These are phyloP conservation scores for Caenorhabditis afra DNA, from an alignment of 2,888 invertebrate genomes.

Conservation along the genomic window DNA sequence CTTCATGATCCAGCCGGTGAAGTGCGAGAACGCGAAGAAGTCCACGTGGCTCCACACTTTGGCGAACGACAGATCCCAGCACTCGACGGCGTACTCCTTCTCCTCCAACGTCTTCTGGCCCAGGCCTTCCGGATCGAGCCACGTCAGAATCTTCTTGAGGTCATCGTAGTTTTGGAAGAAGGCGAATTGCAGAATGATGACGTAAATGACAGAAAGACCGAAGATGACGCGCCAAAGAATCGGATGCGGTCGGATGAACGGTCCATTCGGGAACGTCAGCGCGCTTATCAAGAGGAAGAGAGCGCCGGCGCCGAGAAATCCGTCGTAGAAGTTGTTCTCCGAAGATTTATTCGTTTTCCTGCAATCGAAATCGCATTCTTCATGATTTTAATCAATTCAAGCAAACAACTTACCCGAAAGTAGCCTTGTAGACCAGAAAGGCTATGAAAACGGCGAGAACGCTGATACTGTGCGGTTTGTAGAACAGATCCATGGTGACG, in stretches of 20 bases:
- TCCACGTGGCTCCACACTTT: slow-evolving; percentile 94
- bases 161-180: slow-evolving; percentile 96
- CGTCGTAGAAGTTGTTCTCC: slow-evolving; percentile 92
- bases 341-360: slow-evolving; percentile 89
- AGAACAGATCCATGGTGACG: slow-evolving; percentile 96
- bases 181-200: slow-evolving; percentile 85
- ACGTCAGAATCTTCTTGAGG: slow-evolving; percentile 90
- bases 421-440: slow-evolving; percentile 93
- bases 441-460: slow-evolving; percentile 90
- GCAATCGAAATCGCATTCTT: not conserved
- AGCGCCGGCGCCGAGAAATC: slow-evolving; percentile 92
- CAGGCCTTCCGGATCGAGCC: slow-evolving; percentile 91
- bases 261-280: slow-evolving; percentile 97
- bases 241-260: slow-evolving; percentile 97
- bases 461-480: slow-evolving; percentile 97
- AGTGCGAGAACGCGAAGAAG: slow-evolving; percentile 96
- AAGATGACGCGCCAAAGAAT: slow-evolving; percentile 98
- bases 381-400: too few species aligned
- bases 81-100: slow-evolving; percentile 92
- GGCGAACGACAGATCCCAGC: slow-evolving; percentile 91
- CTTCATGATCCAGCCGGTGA: slow-evolving; percentile 97
- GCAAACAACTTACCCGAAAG: slow-evolving; percentile 87
- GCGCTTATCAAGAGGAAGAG: slow-evolving; percentile 97
- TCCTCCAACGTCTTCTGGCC: slow-evolving; percentile 73
- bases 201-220: slow-evolving; percentile 83